Evolutionary conservation across 2,888 invertebrate species (phyloP).

Genomic region (Amphimallon solstitiale): DNA sequence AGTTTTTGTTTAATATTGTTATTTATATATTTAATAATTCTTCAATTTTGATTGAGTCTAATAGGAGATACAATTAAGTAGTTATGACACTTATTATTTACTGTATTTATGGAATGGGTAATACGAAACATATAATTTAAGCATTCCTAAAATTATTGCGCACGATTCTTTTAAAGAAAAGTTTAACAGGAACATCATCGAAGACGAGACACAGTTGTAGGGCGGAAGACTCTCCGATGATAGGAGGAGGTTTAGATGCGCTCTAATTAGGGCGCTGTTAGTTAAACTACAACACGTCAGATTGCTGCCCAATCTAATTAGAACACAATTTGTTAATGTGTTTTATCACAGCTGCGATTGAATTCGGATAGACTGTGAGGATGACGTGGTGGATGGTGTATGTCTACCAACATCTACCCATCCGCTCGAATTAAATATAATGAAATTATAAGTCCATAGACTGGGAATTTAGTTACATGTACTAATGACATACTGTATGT

Average conservation of each 20-base stretch:
- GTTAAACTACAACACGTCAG: slow-evolving; percentile 61
- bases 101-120: too few relatives aligned
- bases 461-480: slow-evolving; percentile 40
- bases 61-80: too few relatives aligned
- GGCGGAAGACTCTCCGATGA: slow-evolving; percentile 21
- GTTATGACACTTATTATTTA: too few relatives aligned
- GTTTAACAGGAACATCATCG: not conserved
- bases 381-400: slow-evolving; percentile 27
- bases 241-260: slow-evolving; percentile 34
- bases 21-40: too few relatives aligned
- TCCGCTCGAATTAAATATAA: slow-evolving; percentile 56
- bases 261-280: slow-evolving; percentile 59
- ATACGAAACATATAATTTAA: too few relatives aligned
- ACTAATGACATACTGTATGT: slow-evolving; percentile 19
- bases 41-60: too few relatives aligned
- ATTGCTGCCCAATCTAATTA: slow-evolving; percentile 65
- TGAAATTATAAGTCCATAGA: slow-evolving; percentile 58
- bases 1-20: too few relatives aligned
- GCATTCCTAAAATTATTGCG: too few relatives aligned
- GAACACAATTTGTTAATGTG: slow-evolving; percentile 65
- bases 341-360: slow-evolving; percentile 63
- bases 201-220: slow-evolving; percentile 14
- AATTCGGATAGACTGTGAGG: slow-evolving; percentile 50
- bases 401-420: slow-evolving; percentile 48
- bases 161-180: not conserved